Base-by-base conservation (phyloP, 1,140 invertebrate genomes). In the Aphelinus certus region DNA sequence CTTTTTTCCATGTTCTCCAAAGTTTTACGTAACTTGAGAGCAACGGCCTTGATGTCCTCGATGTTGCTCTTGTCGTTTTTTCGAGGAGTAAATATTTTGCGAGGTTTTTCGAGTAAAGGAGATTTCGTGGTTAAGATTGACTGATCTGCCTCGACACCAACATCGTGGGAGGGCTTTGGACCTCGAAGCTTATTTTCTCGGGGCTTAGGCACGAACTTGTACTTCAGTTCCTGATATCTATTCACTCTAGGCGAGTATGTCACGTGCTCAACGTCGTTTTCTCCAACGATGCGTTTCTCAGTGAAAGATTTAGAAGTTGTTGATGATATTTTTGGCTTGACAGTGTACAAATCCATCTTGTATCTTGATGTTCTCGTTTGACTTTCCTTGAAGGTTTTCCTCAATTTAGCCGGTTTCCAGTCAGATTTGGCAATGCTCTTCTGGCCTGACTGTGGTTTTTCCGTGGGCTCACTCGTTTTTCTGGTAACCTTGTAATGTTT, bases 61-160 rank as follows among this genome's bases (percentile, higher is more conserved):
- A 81, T 3, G 78, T 81, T 60, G 73, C 77, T 71, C 78, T 81
- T 46, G 71, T 80, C 60, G 78, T 79, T 73, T 76, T 83, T 61
- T 72, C 79, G 0, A 70, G 77, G 71, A 75, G 42, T n/a, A 43
- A 76, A 69, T 0, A 48, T 49, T 26, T 81, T 51, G 74, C 77
- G 4, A 61, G 79, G 10, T 75, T 78, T 75, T 76, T 79, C 6
- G 43, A 71, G 75, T 57, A 77, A 78, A 2, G 77, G 76, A 5
- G 71, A 64, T 48, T 80, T 80, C 3, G 79, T 78, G 1, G 74
- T 79, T 1, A 78, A 70, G 3, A 73, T 55, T 0, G 42, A 3
- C 9, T 77, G 64, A 7, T 73, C 64, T 7, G 64, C 61, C 3
- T n/a, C 1, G 7, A 73, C n/a, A 1, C 9, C 47, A 7, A 3